Evolutionary conservation across 2,888 invertebrate genomes (phyloP).

Genomic region (Hirudinaria manillensis): DNA sequence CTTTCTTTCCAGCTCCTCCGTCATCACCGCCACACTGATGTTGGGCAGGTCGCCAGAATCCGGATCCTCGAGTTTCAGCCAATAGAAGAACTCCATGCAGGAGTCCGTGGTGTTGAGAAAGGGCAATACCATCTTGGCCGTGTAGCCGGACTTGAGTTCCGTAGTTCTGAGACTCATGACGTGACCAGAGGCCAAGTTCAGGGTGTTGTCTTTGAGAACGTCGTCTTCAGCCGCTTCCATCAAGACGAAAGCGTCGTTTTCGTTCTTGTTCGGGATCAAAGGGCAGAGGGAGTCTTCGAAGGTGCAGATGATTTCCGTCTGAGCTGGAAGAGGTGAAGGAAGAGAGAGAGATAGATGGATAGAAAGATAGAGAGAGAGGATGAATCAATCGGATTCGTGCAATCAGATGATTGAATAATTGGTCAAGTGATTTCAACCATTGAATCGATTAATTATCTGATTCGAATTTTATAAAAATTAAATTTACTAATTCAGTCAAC

Average conservation of each 20-base stretch:
- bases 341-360: too few species aligned
- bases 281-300: conserved; percentile 28
- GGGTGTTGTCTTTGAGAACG: conserved; percentile 28
- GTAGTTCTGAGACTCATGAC: conserved; percentile 27
- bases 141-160: conserved; percentile 29
- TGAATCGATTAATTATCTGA: too few species aligned
- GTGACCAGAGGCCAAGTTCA: conserved; percentile 33
- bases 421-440: too few species aligned
- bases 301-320: conserved; percentile 4
- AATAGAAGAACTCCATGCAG: conserved; percentile 34
- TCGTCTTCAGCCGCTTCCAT: neutral
- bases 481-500: too few species aligned
- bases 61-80: conserved; percentile 24
- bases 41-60: conserved; percentile 18
- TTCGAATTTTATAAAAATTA: too few species aligned
- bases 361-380: too few species aligned
- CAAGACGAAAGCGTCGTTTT: conserved; percentile 13
- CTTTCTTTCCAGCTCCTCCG: conserved; percentile 25
- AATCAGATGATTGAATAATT: too few species aligned
- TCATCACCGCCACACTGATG: conserved; percentile 22
- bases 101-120: conserved; percentile 33
- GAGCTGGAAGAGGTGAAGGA: neutral
- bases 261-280: neutral
- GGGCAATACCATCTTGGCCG: conserved; percentile 23
- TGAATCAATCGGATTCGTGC: too few species aligned